Conservation (phyloP, 2,797 vertebrate genomes). For the Mustela erminea region DNA sequence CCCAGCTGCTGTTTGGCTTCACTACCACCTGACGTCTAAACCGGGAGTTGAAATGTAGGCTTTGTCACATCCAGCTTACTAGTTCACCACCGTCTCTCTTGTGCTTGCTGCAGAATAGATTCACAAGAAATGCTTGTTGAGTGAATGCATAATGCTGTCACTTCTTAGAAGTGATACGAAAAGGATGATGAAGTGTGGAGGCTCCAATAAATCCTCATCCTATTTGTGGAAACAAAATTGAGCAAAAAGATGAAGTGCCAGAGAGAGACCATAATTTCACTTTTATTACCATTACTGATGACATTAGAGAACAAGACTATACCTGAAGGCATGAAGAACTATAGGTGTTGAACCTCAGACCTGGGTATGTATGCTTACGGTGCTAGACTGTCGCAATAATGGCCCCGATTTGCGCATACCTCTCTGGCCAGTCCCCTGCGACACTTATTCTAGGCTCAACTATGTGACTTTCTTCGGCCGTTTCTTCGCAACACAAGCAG, state of each 20-base stretch:
- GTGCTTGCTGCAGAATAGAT: neutral
- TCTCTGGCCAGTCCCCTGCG: neutral
- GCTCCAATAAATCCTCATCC: neutral
- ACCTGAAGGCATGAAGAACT: neutral
- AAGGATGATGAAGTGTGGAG: neutral
- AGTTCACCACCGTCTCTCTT: neutral
- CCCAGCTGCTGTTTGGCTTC: neutral
- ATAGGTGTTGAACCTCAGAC: neutral
- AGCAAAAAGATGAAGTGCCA: neutral
- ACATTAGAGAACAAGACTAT: neutral
- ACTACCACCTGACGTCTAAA: neutral
- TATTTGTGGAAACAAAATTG: neutral
- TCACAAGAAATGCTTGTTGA: neutral
- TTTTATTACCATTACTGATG: neutral
- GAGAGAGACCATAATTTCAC: neutral
- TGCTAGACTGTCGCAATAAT: neutral
- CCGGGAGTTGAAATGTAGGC: neutral
- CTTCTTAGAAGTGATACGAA: slow-evolving; percentile 25
- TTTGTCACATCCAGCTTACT: neutral
- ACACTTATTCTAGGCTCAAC: neutral
- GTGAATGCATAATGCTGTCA: neutral
- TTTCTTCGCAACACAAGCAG: neutral
- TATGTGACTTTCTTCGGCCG: neutral
- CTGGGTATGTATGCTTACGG: neutral
- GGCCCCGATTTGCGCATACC: neutral